phyloP scores from a whole-genome alignment of 2,888 invertebrate genomes.

The Clunio marinus region DNA sequence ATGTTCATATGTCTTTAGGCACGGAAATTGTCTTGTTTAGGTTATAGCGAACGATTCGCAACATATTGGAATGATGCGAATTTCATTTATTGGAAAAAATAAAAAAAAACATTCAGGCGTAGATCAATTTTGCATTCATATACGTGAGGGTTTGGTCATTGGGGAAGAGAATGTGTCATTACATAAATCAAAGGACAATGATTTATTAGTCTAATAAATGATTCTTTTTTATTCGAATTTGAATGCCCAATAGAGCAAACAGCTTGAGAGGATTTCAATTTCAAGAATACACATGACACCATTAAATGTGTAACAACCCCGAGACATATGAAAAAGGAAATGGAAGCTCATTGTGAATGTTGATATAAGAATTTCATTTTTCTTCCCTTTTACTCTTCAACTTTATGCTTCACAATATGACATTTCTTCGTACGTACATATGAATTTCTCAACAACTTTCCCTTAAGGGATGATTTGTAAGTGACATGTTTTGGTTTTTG shows the following conservation, averaged over 20 bases:
- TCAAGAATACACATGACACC: background rate
- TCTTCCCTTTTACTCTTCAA: too few relatives aligned
- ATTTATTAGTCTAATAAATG: slow-evolving; percentile 4
- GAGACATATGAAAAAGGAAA: background rate
- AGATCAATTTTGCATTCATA: background rate
- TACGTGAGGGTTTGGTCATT: background rate
- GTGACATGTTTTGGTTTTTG: too few relatives aligned
- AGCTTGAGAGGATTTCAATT: background rate
- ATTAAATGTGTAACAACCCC: background rate
- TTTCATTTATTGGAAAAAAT: too few relatives aligned
- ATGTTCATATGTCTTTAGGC: background rate
- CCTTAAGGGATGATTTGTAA: too few relatives aligned
- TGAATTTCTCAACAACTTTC: too few relatives aligned
- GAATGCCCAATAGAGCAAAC: slow-evolving; percentile 7
- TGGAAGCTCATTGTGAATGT: slow-evolving; percentile 13
- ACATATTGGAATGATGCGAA: too few relatives aligned
- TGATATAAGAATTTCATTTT: slow-evolving; percentile 1
- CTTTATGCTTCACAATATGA: too few relatives aligned
- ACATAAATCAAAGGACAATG: slow-evolving; percentile 9
- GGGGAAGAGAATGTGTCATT: background rate
- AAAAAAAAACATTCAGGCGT: too few relatives aligned
- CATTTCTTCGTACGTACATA: too few relatives aligned
- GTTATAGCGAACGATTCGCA: too few relatives aligned
- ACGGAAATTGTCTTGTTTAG: background rate
- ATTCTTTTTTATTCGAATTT: slow-evolving; percentile 3